These are phyloP conservation scores for Carollia perspicillata DNA, from an alignment of 2,113 vertebrate species.

Conservation along the genomic window DNA sequence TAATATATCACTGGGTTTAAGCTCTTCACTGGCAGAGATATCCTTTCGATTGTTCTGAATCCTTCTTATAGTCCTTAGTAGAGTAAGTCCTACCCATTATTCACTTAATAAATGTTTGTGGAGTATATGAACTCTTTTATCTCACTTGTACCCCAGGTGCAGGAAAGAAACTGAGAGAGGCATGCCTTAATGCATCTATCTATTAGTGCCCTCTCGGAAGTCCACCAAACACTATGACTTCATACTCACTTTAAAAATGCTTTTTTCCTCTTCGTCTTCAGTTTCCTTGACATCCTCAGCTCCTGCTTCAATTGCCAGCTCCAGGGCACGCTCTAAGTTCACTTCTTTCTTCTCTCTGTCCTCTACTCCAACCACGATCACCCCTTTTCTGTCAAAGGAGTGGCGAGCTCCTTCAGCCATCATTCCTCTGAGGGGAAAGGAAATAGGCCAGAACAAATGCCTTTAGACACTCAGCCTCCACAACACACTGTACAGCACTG, in stretches of 20 bases:
- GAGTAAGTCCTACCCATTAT: not conserved
- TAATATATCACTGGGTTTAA: not conserved
- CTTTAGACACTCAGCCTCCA: not conserved
- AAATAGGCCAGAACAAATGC: not conserved
- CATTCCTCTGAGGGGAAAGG: conserved; percentile 78
- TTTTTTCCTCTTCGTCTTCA: conserved; percentile 87
- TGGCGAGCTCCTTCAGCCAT: conserved; percentile 83
- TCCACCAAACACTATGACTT: not conserved
- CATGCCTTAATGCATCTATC: not conserved
- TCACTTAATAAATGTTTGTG: not conserved
- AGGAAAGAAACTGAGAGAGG: not conserved
- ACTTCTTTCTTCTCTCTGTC: conserved; percentile 72
- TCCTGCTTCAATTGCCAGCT: conserved; percentile 90
- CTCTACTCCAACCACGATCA: conserved; percentile 79
- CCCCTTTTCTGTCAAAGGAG: conserved; percentile 86
- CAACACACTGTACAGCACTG: not conserved
- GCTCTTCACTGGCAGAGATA: not conserved
- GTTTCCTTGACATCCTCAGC: conserved; percentile 89
- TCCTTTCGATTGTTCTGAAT: not conserved
- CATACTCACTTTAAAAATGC: conserved; percentile 82
- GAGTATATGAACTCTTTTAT: not conserved
- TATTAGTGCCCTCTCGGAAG: not conserved
- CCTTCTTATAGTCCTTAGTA: not conserved
- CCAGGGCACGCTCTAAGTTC: conserved; percentile 85
- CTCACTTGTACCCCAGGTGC: not conserved